phyloP scores from a whole-genome alignment of 2,888 invertebrate genomes.

The Neocrepidodera transversa region DNA sequence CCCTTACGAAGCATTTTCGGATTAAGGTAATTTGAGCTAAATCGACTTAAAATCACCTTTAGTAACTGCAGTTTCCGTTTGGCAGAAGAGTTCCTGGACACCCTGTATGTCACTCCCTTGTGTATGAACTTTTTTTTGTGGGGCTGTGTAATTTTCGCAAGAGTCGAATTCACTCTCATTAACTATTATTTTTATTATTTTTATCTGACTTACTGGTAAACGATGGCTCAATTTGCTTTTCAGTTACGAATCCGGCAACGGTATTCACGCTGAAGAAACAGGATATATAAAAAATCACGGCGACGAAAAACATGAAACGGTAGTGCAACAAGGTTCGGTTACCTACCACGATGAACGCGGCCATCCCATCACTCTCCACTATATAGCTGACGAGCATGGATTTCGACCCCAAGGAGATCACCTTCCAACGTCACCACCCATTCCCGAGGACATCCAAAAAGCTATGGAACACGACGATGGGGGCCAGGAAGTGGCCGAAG shows the following conservation, averaged over 20 bases:
- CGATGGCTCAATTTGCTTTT: too few relatives aligned
- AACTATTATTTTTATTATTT: too few relatives aligned
- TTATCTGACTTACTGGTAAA: too few relatives aligned
- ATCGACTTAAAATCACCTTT: too few relatives aligned
- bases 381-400: conserved; percentile 78
- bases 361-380: conserved; percentile 67
- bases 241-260: conserved; percentile 78
- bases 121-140: too few relatives aligned
- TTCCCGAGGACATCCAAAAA: conserved; percentile 75
- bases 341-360: conserved; percentile 79
- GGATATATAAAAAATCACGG: conserved; percentile 77
- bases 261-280: conserved; percentile 73
- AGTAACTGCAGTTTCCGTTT: too few relatives aligned
- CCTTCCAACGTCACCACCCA: conserved; percentile 82
- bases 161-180: too few relatives aligned
- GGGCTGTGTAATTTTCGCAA: too few relatives aligned
- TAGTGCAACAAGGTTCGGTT: conserved; percentile 74
- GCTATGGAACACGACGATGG: conserved; percentile 59
- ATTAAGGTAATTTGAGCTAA: too few relatives aligned
- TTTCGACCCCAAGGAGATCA: conserved; percentile 70
- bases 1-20: too few relatives aligned
- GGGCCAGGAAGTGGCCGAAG: background rate
- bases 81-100: too few relatives aligned
- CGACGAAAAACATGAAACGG: conserved; percentile 68
- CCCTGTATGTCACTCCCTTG: too few relatives aligned